These are phyloP conservation scores for Aspidiotus destructor DNA, from an alignment of 2,888 invertebrate genomes.

Conservation along the genomic window DNA sequence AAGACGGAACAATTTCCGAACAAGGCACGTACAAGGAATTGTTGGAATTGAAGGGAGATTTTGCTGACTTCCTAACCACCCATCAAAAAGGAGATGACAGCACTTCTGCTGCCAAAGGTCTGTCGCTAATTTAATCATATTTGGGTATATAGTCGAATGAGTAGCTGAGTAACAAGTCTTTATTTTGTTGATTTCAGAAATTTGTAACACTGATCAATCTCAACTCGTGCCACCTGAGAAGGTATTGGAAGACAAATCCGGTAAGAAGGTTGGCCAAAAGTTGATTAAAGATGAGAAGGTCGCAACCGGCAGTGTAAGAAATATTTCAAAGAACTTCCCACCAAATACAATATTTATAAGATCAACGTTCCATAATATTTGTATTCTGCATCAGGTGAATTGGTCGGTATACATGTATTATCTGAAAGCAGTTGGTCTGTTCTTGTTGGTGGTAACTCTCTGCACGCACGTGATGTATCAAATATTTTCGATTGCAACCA, in stretches of 20 bases:
- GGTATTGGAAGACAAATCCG: too few relatives aligned
- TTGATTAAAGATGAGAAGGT: conserved; percentile 83
- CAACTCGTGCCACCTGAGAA: too few relatives aligned
- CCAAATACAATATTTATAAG: too few relatives aligned
- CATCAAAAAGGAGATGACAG: conserved; percentile 56
- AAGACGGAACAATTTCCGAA: conserved; percentile 78
- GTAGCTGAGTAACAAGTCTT: too few relatives aligned
- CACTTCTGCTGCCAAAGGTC: conserved; percentile 36
- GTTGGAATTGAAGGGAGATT: conserved; percentile 71
- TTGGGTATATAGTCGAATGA: neutral
- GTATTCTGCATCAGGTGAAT: conserved; percentile 56
- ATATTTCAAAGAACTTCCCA: neutral
- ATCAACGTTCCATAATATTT: neutral
- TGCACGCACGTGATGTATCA: conserved; percentile 71
- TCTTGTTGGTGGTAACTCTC: conserved; percentile 61
- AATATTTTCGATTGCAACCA: conserved; percentile 75
- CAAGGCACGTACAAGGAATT: conserved; percentile 82
- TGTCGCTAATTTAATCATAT: neutral
- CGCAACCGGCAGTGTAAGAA: conserved; percentile 72
- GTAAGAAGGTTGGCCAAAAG: conserved; percentile 49
- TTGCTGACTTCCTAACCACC: conserved; percentile 72
- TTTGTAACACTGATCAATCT: too few relatives aligned
- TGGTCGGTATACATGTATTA: conserved; percentile 82
- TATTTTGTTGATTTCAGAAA: too few relatives aligned
- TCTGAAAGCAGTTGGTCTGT: conserved; percentile 69